Evolutionary conservation across 2,113 vertebrate genomes (phyloP).

Genomic region (Albula goreensis): DNA sequence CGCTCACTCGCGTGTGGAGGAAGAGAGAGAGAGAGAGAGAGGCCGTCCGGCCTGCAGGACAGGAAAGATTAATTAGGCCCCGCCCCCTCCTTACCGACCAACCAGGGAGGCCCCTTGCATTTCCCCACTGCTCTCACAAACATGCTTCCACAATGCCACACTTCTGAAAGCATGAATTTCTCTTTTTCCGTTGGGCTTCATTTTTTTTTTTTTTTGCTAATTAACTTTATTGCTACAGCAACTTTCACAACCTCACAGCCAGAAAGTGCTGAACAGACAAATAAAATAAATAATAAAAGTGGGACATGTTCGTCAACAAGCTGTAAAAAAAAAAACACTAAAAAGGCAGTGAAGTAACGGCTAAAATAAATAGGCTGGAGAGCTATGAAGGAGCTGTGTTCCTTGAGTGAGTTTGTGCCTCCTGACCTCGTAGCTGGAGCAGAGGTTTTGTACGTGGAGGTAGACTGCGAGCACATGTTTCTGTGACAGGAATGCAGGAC

Average conservation of each 20-base stretch:
- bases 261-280: too few species aligned
- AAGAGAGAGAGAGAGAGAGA: background rate
- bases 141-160: background rate
- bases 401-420: background rate
- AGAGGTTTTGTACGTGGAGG: background rate
- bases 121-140: background rate
- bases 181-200: too few species aligned
- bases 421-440: background rate
- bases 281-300: too few species aligned
- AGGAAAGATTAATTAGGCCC: background rate
- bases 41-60: background rate
- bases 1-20: slow-evolving; percentile 22
- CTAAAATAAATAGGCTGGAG: background rate
- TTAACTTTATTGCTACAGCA: too few species aligned
- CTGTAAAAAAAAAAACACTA: too few species aligned
- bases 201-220: too few species aligned
- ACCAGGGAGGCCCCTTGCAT: background rate
- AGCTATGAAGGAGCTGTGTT: background rate
- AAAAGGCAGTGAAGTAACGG: too few species aligned
- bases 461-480: background rate
- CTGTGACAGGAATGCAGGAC: background rate
- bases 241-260: too few species aligned
- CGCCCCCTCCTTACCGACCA: too few species aligned
- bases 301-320: too few species aligned
- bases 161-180: too few species aligned